Base-by-base conservation (phyloP, 2,888 invertebrate genomes). In the Drosophila subquinaria region DNA sequence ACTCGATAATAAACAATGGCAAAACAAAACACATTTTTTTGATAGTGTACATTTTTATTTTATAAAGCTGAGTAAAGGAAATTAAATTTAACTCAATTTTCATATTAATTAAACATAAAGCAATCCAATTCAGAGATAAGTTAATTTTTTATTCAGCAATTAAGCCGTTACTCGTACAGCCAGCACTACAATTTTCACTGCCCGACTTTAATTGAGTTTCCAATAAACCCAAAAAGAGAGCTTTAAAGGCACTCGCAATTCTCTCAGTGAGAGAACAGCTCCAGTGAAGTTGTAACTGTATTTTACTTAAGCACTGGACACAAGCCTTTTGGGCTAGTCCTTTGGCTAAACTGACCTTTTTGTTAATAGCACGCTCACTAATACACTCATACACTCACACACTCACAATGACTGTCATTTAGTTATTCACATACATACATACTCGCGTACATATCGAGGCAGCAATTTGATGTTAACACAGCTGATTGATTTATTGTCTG, bases 401-500 rank as follows among this genome's bases (percentile, higher is more conserved):
- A 38, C 13, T 52, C 48, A 47, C 27, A 57, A 56, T 66, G 38
- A 15, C 43, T 53, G 15, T 53, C 52, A 53, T 53, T 40, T 42
- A 17, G 33, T 42, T 55, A 13, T 20, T 56, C 35, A 33, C 60
- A 47, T 11, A 8, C 30, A 47, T 11, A n/a, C n/a, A n/a, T n/a
- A 6, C 30, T 11, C 53, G 27, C 38, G n/a, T 57, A 64, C 47
- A 61, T 51, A 76, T 33, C 61, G 47, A 64, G 56, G 23, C 48
- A 55, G 68, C 72, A 86, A 85, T 83, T 87, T 72, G 59, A 89
- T 90, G 89, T 89, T 88, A 73, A 86, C 87, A 74, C 89, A 90
- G 90, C 89, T 85, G 84, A 85, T 85, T 85, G 84, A 85, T 85
- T 85, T 85, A 85, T 85, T 89, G 83, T 84, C 84, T 79, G 90